phyloP scores from a whole-genome alignment of 2,113 vertebrate species.

The Ptychochromis oligacanthus region DNA sequence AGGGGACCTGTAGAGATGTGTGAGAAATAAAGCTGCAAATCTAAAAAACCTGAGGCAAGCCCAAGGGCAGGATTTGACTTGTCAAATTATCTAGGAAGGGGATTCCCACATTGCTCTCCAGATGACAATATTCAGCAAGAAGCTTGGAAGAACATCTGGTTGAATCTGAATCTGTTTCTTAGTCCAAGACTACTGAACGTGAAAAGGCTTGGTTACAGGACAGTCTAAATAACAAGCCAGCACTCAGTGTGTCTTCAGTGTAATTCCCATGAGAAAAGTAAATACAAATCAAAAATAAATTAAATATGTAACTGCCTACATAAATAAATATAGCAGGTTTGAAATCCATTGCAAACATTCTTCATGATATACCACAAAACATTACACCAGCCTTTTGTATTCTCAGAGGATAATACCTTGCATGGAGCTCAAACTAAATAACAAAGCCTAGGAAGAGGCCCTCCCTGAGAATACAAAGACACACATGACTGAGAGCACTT shows the following conservation, averaged over 20 bases:
- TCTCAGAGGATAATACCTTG: conserved; percentile 42
- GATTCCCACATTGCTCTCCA: neutral
- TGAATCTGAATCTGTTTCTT: neutral
- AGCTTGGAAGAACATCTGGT: neutral
- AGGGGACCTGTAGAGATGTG: neutral
- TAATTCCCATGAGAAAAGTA: neutral
- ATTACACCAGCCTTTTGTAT: neutral
- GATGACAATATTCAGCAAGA: neutral
- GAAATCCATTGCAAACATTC: neutral
- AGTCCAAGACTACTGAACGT: neutral
- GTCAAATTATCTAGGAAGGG: neutral
- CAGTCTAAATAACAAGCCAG: neutral
- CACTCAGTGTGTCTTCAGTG: neutral
- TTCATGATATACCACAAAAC: neutral
- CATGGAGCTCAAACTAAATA: conserved; percentile 17
- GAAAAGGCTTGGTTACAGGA: neutral
- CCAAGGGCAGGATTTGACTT: neutral
- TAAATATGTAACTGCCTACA: neutral
- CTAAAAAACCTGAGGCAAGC: neutral
- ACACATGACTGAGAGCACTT: conserved; percentile 21
- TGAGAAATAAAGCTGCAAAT: too few species aligned
- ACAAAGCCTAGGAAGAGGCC: conserved; percentile 65
- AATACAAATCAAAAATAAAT: neutral
- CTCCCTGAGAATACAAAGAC: conserved; percentile 66
- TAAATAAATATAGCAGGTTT: neutral